These are phyloP conservation scores for Ichneumon xanthorius DNA, from an alignment of 2,888 invertebrate species.

Conservation along the genomic window DNA sequence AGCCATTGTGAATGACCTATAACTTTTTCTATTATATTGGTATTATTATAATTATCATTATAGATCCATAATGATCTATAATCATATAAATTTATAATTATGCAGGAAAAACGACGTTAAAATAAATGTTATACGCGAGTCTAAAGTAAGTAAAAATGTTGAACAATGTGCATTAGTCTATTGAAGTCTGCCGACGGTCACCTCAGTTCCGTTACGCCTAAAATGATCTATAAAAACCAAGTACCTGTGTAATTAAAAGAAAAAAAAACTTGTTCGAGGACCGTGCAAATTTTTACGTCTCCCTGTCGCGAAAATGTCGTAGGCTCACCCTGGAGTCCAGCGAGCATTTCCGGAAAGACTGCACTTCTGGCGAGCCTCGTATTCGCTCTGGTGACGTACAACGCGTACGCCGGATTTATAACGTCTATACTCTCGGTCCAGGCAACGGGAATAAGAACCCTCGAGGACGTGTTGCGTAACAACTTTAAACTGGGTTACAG, in stretches of 20 bases:
- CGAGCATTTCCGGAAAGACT: conserved; percentile 87
- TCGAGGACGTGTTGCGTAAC: conserved; percentile 87
- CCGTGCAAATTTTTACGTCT: not conserved
- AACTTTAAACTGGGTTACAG: conserved; percentile 88
- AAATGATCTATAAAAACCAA: too few relatives aligned
- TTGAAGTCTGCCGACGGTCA: too few relatives aligned
- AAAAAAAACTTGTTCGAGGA: too few relatives aligned
- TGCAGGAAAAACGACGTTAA: too few relatives aligned
- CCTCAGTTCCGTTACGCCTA: too few relatives aligned
- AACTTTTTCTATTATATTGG: not conserved
- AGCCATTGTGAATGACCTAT: not conserved
- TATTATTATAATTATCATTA: too few relatives aligned
- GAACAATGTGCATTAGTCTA: too few relatives aligned
- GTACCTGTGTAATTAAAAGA: too few relatives aligned
- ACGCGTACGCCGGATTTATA: conserved; percentile 89
- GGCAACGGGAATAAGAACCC: conserved; percentile 86
- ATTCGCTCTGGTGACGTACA: conserved; percentile 88
- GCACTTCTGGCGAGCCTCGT: conserved; percentile 87
- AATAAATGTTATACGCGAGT: too few relatives aligned
- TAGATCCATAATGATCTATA: too few relatives aligned
- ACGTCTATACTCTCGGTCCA: conserved; percentile 89
- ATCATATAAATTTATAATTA: too few relatives aligned
- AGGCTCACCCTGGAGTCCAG: conserved; percentile 88
- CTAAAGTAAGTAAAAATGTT: too few relatives aligned
- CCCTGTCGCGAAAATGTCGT: conserved; percentile 49